These are phyloP conservation scores for Pogonomyrmex californicus DNA, from an alignment of 1,140 invertebrate genomes.

Conservation along the genomic window DNA sequence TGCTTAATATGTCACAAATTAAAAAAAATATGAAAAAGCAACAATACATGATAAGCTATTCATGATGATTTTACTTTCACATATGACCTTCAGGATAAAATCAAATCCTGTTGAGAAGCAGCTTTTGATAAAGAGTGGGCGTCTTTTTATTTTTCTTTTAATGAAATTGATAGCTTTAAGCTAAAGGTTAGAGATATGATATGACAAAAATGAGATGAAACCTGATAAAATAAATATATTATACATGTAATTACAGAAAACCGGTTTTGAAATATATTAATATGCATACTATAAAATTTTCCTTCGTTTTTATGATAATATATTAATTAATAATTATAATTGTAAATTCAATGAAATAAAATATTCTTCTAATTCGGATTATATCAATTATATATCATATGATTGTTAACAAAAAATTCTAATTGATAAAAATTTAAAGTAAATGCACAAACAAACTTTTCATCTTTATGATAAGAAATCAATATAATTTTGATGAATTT, in stretches of 20 bases:
- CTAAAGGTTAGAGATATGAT: not conserved
- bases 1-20: not conserved
- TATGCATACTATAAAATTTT: not conserved
- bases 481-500: not conserved
- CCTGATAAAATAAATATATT: not conserved
- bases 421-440: not conserved
- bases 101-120: conserved; percentile 11
- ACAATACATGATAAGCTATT: conserved; percentile 1
- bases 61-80: conserved; percentile 35
- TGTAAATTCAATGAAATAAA: not conserved
- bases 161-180: not conserved
- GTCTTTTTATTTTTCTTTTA: not conserved
- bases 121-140: not conserved
- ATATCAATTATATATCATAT: not conserved
- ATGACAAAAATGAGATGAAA: not conserved
- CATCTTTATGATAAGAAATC: not conserved
- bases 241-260: not conserved
- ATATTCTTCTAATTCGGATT: not conserved
- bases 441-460: not conserved
- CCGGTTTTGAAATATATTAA: not conserved
- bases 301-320: not conserved
- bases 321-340: not conserved
- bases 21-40: not conserved
- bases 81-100: conserved; percentile 45
- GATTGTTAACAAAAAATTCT: conserved; percentile 3